Evolutionary conservation across 2,797 vertebrate species (phyloP), one percentile per base, ranked within the genome.

Genomic region (Yasuhikotakia modesta): DNA sequence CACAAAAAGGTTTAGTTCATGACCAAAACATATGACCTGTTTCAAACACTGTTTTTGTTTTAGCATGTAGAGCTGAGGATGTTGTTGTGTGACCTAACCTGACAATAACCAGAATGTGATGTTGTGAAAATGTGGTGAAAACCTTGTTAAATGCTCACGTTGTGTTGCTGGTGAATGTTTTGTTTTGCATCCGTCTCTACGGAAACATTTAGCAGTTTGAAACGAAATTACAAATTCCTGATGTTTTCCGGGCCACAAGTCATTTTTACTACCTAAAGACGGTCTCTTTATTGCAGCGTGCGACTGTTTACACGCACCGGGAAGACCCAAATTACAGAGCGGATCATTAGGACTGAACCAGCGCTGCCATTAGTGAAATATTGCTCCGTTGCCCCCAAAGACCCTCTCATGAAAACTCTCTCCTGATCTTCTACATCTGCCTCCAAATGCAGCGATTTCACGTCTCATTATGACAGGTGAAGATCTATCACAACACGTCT

Each of bases 331-430:
- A 88, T 86, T 78, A 77, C 82, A 83, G 75, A 30, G 45, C 64
- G 85, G 79, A 82, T 84, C 85, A 84, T 86, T 87, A 87, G 80
- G 81, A 88, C 79, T 78, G 80, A 86, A 83, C 81, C 72, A 46
- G 79, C 82, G 79, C 70, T 67, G 82, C 82, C 73, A 82, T 87
- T 82, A 86, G 75, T 83, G 79, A 86, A 83, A 86, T 83, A 84
- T 76, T 69, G 80, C 85, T 78, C 74, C 76, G 85, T 65, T 83
- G 80, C 75, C 77, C 75, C 78, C 79, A 60, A 85, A 81, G 66
- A 76, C 82, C 72, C 76, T 72, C 65, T 66, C 43, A 73, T 72
- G 65, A 84, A 85, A 84, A 78, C 70, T 3, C 30, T 64, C 69
- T 30, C 70, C 70, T 73, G 75, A 82, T 85, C 76, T 82, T 67